Evolutionary conservation across 2,888 invertebrate genomes (phyloP).

Genomic region (Conomelus anceps): DNA sequence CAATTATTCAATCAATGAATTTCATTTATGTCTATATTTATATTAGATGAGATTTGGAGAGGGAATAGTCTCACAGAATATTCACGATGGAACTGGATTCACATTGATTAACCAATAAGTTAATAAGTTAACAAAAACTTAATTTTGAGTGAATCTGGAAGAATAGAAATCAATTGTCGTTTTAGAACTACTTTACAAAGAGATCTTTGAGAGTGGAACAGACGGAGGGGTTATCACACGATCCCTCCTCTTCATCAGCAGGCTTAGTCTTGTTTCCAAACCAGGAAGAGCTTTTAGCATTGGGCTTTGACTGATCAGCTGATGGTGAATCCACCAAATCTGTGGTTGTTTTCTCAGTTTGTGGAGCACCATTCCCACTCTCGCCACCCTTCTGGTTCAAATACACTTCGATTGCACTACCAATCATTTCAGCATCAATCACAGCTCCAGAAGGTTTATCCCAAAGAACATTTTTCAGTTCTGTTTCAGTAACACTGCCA

Average conservation of each 20-base stretch:
- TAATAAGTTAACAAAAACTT: too few relatives aligned
- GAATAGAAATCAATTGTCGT: background rate
- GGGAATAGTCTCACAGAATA: too few relatives aligned
- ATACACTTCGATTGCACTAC: slow-evolving; percentile 79
- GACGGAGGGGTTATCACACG: slow-evolving; percentile 72
- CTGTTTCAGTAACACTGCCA: slow-evolving; percentile 40
- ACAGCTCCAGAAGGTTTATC: slow-evolving; percentile 69
- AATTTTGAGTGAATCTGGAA: background rate
- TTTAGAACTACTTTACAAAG: slow-evolving; percentile 65
- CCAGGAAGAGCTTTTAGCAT: slow-evolving; percentile 22
- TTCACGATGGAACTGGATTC: too few relatives aligned
- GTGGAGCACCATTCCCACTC: slow-evolving; percentile 33
- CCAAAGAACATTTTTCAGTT: slow-evolving; percentile 58
- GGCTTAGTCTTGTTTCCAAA: slow-evolving; percentile 28
- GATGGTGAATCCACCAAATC: slow-evolving; percentile 15
- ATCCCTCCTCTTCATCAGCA: slow-evolving; percentile 59
- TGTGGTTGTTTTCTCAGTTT: slow-evolving; percentile 35
- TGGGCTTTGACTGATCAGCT: slow-evolving; percentile 14
- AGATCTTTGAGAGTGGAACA: slow-evolving; percentile 80
- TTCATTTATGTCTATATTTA: too few relatives aligned
- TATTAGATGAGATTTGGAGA: too few relatives aligned
- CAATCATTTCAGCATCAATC: slow-evolving; percentile 71
- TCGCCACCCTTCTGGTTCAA: slow-evolving; percentile 54
- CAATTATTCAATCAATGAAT: too few relatives aligned
- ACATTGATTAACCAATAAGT: too few relatives aligned